Evolutionary conservation across 2,797 vertebrate genomes (phyloP).

Genomic region (Passerculus sandwichensis): DNA sequence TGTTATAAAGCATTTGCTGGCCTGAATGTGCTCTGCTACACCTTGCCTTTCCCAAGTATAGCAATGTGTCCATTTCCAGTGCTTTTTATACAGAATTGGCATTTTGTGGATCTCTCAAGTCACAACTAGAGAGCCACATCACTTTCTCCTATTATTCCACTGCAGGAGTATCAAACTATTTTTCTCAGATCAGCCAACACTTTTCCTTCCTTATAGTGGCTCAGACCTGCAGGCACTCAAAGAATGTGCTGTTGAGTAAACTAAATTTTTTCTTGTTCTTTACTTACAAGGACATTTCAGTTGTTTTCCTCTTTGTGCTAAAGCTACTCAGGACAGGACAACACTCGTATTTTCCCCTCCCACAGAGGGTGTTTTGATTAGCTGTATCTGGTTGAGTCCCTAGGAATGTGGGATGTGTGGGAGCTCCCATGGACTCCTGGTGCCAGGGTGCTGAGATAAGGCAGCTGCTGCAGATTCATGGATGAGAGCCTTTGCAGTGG

Average conservation of each 20-base stretch:
- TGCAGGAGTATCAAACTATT: neutral
- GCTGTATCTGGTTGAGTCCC: neutral
- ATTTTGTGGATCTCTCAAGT: neutral
- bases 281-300: conserved; percentile 20
- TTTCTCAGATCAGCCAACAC: neutral
- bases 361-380: conserved; percentile 17
- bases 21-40: neutral
- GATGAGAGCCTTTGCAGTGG: neutral
- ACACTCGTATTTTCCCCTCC: neutral
- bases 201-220: neutral
- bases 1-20: neutral
- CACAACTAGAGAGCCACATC: neutral
- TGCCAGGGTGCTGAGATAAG: neutral
- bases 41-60: neutral
- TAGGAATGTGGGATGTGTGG: neutral
- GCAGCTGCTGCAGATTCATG: neutral
- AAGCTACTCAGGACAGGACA: neutral
- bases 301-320: conserved; percentile 31
- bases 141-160: neutral
- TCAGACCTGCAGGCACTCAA: neutral
- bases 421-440: neutral
- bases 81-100: neutral
- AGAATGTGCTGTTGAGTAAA: conserved; percentile 23
- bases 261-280: neutral
- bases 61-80: neutral